Percentiles rank a stretch among this genome's conserved stretches.
Evolutionary conservation across 2,797 vertebrate genomes (phyloP).

Genomic region (Steatocranus sp.): DNA sequence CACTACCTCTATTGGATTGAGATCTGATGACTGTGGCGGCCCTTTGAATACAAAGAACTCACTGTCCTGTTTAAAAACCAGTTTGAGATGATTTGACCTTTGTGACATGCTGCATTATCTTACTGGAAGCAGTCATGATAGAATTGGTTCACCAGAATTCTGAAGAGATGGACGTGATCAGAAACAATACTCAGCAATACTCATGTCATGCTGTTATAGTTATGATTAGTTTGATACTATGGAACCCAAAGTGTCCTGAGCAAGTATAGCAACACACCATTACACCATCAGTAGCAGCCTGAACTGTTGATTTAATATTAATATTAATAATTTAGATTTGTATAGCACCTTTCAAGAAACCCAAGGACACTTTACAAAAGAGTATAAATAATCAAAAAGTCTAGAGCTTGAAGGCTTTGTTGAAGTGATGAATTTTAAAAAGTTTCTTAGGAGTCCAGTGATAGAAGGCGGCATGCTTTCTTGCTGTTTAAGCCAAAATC

Average conservation of each 20-base stretch:
- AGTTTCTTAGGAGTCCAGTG: neutral
- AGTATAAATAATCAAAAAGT: neutral
- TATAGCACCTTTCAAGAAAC: neutral
- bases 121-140: neutral
- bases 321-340: neutral
- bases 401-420: neutral
- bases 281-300: neutral
- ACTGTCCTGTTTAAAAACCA: neutral
- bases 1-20: neutral
- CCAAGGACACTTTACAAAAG: neutral
- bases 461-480: conserved; percentile 14
- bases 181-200: neutral
- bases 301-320: neutral
- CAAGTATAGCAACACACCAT: neutral
- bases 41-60: neutral
- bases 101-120: neutral
- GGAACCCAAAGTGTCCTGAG: neutral
- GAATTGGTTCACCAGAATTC: neutral
- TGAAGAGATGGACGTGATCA: neutral
- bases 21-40: neutral
- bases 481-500: conserved; percentile 32
- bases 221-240: neutral
- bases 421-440: neutral
- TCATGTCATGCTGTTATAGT: neutral
- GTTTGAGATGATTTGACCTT: neutral